Conservation (phyloP, 2,113 vertebrate genomes). For the Tragulus kanchil region DNA sequence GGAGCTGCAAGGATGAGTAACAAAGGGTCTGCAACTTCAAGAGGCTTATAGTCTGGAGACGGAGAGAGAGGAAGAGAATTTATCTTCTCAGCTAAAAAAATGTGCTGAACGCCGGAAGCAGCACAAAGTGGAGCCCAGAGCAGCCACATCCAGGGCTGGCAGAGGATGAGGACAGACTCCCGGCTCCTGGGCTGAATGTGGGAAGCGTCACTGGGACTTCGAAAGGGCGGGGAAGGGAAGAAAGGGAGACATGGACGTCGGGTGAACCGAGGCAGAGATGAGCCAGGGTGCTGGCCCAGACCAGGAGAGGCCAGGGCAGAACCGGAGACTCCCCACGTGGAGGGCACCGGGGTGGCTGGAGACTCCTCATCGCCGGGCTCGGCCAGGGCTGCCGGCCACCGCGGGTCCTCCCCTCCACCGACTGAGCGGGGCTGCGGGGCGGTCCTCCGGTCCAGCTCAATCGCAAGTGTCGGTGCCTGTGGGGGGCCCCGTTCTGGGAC, state of each 20-base stretch:
- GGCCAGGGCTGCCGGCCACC: rapidly evolving
- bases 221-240: background rate
- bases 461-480: rapidly evolving
- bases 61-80: rapidly evolving
- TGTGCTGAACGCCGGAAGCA: background rate
- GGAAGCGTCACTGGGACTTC: background rate
- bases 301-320: rapidly evolving
- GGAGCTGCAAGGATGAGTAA: background rate
- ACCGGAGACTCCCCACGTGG: rapidly evolving
- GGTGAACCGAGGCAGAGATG: background rate
- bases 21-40: background rate
- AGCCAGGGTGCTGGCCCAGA: rapidly evolving
- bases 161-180: background rate
- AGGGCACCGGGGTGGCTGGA: rapidly evolving
- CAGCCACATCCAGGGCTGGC: background rate
- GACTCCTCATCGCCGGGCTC: background rate
- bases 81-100: background rate
- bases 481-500: background rate
- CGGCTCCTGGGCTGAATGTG: background rate
- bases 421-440: background rate
- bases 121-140: rapidly evolving
- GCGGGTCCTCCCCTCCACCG: background rate
- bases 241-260: rapidly evolving
- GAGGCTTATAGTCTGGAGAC: background rate
- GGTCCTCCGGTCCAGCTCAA: too few relatives aligned